A percentile compares a stretch with the other conserved stretches of the same genome.
These are phyloP conservation scores for Pammene fasciana DNA, from an alignment of 2,888 invertebrate genomes.

Conservation along the genomic window DNA sequence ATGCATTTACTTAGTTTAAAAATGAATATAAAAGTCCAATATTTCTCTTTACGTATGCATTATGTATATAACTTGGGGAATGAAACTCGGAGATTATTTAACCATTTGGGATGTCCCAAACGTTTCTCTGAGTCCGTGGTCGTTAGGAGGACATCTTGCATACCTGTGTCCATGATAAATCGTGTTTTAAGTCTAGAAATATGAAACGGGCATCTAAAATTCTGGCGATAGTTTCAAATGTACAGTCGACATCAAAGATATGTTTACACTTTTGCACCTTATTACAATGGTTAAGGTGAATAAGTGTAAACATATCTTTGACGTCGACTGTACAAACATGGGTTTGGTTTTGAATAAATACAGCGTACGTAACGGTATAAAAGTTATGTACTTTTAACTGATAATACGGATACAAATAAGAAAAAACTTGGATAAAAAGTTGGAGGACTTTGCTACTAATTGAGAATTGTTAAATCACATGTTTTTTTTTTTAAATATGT, in stretches of 20 bases:
- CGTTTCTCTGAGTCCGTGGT: slow-evolving; percentile 35
- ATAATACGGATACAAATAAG: neutral
- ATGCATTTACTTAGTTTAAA: neutral
- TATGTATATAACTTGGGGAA: slow-evolving; percentile 46
- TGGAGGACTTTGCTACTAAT: too few species aligned
- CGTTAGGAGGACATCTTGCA: slow-evolving; percentile 41
- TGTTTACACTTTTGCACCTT: too few species aligned
- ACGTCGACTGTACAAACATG: too few species aligned
- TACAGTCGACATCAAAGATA: too few species aligned
- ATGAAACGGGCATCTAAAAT: slow-evolving; percentile 29
- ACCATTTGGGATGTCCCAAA: slow-evolving; percentile 56
- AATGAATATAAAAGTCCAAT: slow-evolving; percentile 21
- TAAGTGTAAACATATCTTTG: too few species aligned
- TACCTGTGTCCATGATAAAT: slow-evolving; percentile 39
- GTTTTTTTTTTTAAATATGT: too few species aligned
- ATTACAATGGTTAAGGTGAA: too few species aligned
- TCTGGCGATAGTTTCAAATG: slow-evolving; percentile 36
- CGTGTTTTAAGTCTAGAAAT: slow-evolving; percentile 40
- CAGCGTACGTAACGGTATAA: neutral
- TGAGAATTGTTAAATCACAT: too few species aligned
- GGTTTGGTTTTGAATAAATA: neutral
- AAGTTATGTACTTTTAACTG: neutral
- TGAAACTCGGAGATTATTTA: slow-evolving; percentile 71
- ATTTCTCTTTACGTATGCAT: slow-evolving; percentile 30
- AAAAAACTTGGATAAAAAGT: too few species aligned